Base-by-base conservation (phyloP, 2,888 invertebrate genomes). In the Netelia melanura region DNA sequence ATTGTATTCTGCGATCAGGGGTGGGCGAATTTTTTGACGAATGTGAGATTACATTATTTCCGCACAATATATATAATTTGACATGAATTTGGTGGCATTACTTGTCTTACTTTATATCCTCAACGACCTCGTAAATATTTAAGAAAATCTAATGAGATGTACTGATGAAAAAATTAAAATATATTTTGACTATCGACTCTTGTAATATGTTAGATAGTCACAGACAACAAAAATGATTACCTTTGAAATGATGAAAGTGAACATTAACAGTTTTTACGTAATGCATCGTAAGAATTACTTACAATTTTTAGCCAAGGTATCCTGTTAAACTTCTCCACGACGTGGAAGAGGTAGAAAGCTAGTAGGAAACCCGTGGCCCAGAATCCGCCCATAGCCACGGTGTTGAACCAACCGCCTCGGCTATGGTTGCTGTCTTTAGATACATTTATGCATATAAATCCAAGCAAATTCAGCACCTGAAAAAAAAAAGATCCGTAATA, bases 271-370 rank as follows among this genome's bases (percentile, higher is more conserved):
- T 30, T 58, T 23, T 44, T n/a, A 38, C 14, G 54, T 23, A 14
- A 23, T 74, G 54, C 52, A 56, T 67, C 25, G 11, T 67, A 80
- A 6, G 61, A 68, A 25, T 25, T 82, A 91, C 95, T 94, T 92
- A 96, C 98, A 86, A 97, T 95, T 94, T 96, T 96, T 83, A 98
- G 94, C 98, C 98, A 98, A 1, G 98, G 98, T 89, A 98, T 96
- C 94, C 96, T 96, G 93, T 96, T 96, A 92, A 97, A 96, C 93
- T 97, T 97, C 94, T 98, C 98, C 85, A 98, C 95, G 38, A 98
- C 95, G 92, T 98, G 98, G 94, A 98, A 97, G 85, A 98, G 92
- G 93, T 98, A 98, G 82, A 98, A 95, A 1, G 96, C 95, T 17
- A 98, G 95, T 74, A 98, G 94, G 86, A 97, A 96, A 54, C 96